Evolutionary conservation across 2,888 invertebrate species (phyloP).

Genomic region (Agonopterix subpropinquella): DNA sequence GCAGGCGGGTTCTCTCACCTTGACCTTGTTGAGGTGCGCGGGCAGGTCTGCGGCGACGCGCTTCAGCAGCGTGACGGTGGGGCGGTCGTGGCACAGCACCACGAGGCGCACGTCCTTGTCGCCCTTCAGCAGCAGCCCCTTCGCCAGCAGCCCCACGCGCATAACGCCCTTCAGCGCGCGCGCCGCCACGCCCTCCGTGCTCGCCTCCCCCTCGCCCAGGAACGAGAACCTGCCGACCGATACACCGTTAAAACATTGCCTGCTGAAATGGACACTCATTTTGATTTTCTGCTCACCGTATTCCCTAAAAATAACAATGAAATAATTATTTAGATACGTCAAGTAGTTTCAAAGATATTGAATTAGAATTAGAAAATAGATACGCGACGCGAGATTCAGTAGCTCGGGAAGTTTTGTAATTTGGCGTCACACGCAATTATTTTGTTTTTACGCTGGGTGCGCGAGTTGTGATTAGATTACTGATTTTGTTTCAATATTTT

Average conservation of each 20-base stretch:
- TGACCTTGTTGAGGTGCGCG: constrained; percentile 80
- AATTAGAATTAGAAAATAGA: too few species aligned
- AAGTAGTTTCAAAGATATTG: too few species aligned
- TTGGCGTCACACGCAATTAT: too few species aligned
- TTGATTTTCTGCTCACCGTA: too few species aligned
- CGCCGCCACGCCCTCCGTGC: constrained; percentile 43
- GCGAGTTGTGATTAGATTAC: too few species aligned
- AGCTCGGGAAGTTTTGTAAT: too few species aligned
- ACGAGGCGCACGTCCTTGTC: constrained; percentile 94
- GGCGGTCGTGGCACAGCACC: constrained; percentile 95
- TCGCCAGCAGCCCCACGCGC: constrained; percentile 89
- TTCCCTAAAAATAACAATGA: too few species aligned
- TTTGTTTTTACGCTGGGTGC: too few species aligned
- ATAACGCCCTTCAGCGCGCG: constrained; percentile 96
- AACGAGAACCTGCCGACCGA: constrained; percentile 62
- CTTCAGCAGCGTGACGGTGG: constrained; percentile 90
- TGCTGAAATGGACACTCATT: too few species aligned
- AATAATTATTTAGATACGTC: too few species aligned
- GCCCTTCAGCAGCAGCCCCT: constrained; percentile 90
- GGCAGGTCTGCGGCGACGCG: constrained; percentile 91
- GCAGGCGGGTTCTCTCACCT: constrained; percentile 39
- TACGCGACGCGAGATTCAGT: too few species aligned
- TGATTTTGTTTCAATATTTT: too few species aligned
- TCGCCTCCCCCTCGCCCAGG: constrained; percentile 47
- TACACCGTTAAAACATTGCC: background rate